Base-by-base conservation (phyloP, 2,113 vertebrate species). In the Festucalex cinctus region DNA sequence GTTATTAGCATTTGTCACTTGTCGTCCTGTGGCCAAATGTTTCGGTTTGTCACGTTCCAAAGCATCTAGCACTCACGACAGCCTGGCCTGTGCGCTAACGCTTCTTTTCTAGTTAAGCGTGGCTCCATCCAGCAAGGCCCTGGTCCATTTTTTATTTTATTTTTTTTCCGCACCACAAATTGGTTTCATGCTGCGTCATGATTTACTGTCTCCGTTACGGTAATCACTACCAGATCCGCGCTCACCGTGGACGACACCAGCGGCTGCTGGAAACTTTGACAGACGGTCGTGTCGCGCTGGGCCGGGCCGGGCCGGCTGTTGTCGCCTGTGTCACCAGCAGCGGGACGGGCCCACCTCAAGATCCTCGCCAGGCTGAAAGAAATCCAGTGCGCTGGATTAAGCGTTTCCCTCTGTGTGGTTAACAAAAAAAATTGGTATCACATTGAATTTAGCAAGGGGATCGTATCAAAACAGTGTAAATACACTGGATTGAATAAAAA, bases 121-220 rank as follows among this genome's bases (percentile, higher is more conserved):
- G 53, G 89, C 85, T 88, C 83, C 61, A 86, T 89, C 90, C 90
- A 89, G 75, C 71, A 83, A 71, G 76, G 73, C 82, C 79, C 74
- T 73, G 69, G 69, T 46, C 16, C 79, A 74, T 70, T 80, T 79
- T 74, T 73, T 84, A 71, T 77, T 57, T 13, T n/a, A n/a, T n/a
- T 57, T 57, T 57, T 17, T 32, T 32, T 57, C 54, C 54, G 54
- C 76, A 85, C 90, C 90, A 87, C 90, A 92, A 92, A 92, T 89
- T 90, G 89, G 87, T 76, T 84, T 90, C 90, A 85, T 82, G 89
- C 83, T 79, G 86, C 76, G 81, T 91, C 84, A 88, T 89, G 88
- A 90, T 91, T 91, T 90, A 91, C 85, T 84, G 83, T 86, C 89
- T 91, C 86, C 83, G 86, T 90, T 90, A 88, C 77, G 88, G 84